phyloP scores from a whole-genome alignment of 2,113 vertebrate genomes.

The Coregonus clupeaformis region DNA sequence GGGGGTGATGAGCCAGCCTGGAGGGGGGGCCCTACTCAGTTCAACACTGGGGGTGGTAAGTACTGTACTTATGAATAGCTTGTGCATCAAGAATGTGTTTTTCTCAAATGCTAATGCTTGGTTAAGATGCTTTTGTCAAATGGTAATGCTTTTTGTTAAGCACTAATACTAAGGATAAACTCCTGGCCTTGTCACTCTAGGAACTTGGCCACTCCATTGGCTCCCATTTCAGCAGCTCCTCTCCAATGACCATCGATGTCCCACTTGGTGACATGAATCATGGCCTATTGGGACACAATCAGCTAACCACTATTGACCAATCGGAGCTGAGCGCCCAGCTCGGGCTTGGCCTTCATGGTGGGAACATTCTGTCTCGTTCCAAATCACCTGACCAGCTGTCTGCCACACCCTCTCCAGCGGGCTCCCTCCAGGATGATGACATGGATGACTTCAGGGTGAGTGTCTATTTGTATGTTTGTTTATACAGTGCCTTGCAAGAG shows the following conservation, averaged over 20 bases:
- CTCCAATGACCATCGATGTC: constrained; percentile 88
- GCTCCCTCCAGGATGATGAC: constrained; percentile 87
- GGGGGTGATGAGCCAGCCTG: constrained; percentile 76
- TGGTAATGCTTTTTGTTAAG: not conserved
- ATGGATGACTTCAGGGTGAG: constrained; percentile 85
- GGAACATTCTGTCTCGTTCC: constrained; percentile 72
- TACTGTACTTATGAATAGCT: not conserved
- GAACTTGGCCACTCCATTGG: constrained; percentile 84
- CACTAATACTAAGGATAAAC: no score
- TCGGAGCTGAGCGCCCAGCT: constrained; percentile 84
- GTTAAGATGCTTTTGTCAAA: not conserved
- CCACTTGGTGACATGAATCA: constrained; percentile 83
- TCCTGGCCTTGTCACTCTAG: constrained; percentile 53
- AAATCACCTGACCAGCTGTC: constrained; percentile 83
- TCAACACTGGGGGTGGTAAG: constrained; percentile 61
- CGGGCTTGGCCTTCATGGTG: constrained; percentile 79
- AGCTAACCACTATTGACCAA: constrained; percentile 86
- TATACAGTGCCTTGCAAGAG: not conserved
- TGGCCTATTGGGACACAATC: constrained; percentile 79
- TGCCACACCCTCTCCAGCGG: constrained; percentile 80
- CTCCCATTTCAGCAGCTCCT: constrained; percentile 84
- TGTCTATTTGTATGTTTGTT: constrained; percentile 8
- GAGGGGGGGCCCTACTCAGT: constrained; percentile 77
- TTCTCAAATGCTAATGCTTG: not conserved
- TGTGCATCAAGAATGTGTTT: not conserved